Percentiles rank a stretch among this genome's conserved stretches.
Conservation (phyloP, 2,888 invertebrate genomes). For the Microctonus brassicae region DNA sequence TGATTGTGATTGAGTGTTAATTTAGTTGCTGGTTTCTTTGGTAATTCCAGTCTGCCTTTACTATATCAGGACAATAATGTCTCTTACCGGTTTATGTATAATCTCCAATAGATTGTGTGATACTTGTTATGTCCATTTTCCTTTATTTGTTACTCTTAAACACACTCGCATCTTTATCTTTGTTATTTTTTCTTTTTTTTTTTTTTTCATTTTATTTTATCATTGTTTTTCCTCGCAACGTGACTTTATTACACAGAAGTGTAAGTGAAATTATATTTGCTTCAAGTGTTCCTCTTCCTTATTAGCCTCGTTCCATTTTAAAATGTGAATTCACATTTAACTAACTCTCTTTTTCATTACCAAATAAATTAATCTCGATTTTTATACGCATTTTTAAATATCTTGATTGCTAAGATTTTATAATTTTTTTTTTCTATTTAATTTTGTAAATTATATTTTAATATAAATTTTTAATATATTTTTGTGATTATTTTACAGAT, state of each 20-base stretch:
- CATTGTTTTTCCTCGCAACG: conserved; percentile 29
- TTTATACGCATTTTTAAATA: too few relatives aligned
- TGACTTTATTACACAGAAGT: conserved; percentile 45
- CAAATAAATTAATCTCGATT: too few relatives aligned
- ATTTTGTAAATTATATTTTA: too few relatives aligned
- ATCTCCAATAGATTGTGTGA: conserved; percentile 26
- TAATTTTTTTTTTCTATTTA: too few relatives aligned
- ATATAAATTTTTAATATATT: too few relatives aligned
- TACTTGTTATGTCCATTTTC: conserved; percentile 22
- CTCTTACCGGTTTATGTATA: conserved; percentile 53
- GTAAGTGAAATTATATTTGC: conserved; percentile 66
- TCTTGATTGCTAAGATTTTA: too few relatives aligned
- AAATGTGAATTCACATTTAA: conserved; percentile 37
- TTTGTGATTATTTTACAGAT: too few relatives aligned
- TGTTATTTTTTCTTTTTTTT: conserved; percentile 17
- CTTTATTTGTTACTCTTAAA: conserved; percentile 25
- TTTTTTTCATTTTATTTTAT: conserved; percentile 20
- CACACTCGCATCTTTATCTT: conserved; percentile 26
- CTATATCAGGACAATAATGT: conserved; percentile 65
- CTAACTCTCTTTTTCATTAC: too few relatives aligned
- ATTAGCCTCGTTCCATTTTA: conserved; percentile 64
- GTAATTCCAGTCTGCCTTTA: conserved; percentile 57
- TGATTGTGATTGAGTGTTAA: conserved; percentile 18
- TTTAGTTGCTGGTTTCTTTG: conserved; percentile 43
- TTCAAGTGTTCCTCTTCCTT: conserved; percentile 58